Base-by-base conservation (phyloP, 2,888 invertebrate species). In the Phengaris arion region DNA sequence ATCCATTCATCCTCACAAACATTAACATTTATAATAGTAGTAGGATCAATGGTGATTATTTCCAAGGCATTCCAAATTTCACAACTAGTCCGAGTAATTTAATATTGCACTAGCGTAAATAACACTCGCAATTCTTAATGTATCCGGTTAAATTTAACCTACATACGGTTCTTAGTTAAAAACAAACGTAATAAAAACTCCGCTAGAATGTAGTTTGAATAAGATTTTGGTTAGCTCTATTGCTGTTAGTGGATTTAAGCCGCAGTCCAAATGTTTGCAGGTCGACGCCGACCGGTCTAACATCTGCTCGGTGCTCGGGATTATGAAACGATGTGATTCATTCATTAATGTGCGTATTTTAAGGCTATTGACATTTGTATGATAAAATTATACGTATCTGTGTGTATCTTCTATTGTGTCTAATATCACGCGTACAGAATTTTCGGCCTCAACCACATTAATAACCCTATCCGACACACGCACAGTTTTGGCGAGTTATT, bases 101-200 rank as follows among this genome's bases (percentile, higher is more conserved):
- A 78, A 79, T 81, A 80, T 81, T 81, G 79, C 80, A 77, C 74
- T 77, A 79, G 75, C 74, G 68, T 52, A 77, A 78, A 77, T 79
- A 77, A 77, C 72, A 13, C 59, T 7, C 2, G 13, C 35, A 4
- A 35, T 13, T 22, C 15, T 54, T 13, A 22, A 52, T 51, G 51
- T 22, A 54, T 9, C 35, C 13, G 35, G 72, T 12, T 54, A 54
- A 72, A 54, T 52, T 64, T 72, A 72, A 72, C 72, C 72, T 72
- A 72, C 72, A 72, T 72, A 13, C 72, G 54, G 69, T 22, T 48
- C 10, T 72, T 52, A 22, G 72, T 72, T 52, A 22, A 72, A 52
- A 72, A 72, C 52, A 72, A 72, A 72, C 35, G 72, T 7, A 72
- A 54, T 72, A 54, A 72, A 72, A 72, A 35, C 72, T 72, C 51